Percentiles rank a stretch among this genome's conserved stretches.
phyloP scores from a whole-genome alignment of 1,140 invertebrate genomes.

The Zaprionus lachaisei region DNA sequence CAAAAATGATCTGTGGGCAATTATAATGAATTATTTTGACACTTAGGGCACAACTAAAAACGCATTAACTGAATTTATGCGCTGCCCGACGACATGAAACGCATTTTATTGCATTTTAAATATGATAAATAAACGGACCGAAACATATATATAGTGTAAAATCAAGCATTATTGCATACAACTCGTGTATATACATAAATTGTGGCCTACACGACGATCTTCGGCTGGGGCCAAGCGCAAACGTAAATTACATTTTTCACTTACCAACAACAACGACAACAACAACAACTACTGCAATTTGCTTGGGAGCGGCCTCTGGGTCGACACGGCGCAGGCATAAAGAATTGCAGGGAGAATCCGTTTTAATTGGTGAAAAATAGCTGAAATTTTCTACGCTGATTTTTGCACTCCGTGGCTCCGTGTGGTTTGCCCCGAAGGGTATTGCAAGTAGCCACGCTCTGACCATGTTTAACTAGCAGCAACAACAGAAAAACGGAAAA shows the following conservation, averaged over 20 bases:
- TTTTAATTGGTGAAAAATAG: slow-evolving; percentile 83
- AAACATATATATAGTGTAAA: not conserved
- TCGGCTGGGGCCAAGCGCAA: slow-evolving; percentile 37
- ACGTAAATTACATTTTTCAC: slow-evolving; percentile 73
- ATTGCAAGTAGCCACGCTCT: slow-evolving; percentile 61
- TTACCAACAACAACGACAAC: slow-evolving; percentile 43
- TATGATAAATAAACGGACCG: slow-evolving; percentile 78
- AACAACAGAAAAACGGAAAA: slow-evolving; percentile 25
- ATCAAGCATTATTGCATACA: slow-evolving; percentile 10
- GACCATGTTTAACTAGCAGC: slow-evolving; percentile 47
- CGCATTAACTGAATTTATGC: slow-evolving; percentile 80
- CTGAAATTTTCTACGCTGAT: slow-evolving; percentile 69
- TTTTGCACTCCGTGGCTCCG: slow-evolving; percentile 19
- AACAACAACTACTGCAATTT: slow-evolving; percentile 29
- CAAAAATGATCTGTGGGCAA: slow-evolving; percentile 83
- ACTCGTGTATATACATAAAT: slow-evolving; percentile 45
- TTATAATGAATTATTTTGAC: slow-evolving; percentile 84
- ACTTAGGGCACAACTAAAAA: slow-evolving; percentile 80
- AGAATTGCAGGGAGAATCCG: slow-evolving; percentile 72
- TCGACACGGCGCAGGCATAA: slow-evolving; percentile 45
- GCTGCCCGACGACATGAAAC: slow-evolving; percentile 48
- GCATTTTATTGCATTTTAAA: slow-evolving; percentile 83
- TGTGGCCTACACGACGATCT: slow-evolving; percentile 54
- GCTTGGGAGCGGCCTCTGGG: slow-evolving; percentile 30
- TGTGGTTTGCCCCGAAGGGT: slow-evolving; percentile 37